A percentile compares a stretch with the other conserved stretches of the same genome.
Evolutionary conservation across 2,888 invertebrate species (phyloP).

Genomic region (Mimumesa dahlbomi): DNA sequence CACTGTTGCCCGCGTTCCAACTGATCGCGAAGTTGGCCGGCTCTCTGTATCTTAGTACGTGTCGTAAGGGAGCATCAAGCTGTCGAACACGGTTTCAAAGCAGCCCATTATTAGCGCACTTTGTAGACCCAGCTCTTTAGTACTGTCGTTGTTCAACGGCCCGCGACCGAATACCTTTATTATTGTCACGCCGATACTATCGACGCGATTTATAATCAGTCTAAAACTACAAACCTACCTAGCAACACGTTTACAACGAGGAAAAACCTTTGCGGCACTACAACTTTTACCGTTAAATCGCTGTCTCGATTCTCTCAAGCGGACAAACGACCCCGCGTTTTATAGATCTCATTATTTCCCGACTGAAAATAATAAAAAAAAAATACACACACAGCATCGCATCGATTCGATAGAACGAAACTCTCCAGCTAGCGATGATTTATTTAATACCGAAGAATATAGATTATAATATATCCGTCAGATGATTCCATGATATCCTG

Average conservation of each 20-base stretch:
- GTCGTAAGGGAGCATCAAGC: constrained; percentile 1
- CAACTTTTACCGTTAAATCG: constrained; percentile 39
- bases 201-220: constrained; percentile 47
- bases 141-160: constrained; percentile 28
- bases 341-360: too few relatives aligned
- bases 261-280: constrained; percentile 10
- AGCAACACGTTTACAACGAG: constrained; percentile 1
- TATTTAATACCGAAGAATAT: too few relatives aligned
- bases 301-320: not conserved
- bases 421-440: too few relatives aligned
- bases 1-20: too few relatives aligned
- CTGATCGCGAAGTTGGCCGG: too few relatives aligned
- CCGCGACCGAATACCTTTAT: constrained; percentile 46
- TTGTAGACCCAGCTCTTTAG: constrained; percentile 17
- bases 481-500: too few relatives aligned
- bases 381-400: too few relatives aligned
- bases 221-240: constrained; percentile 32
- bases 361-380: too few relatives aligned
- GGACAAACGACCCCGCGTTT: too few relatives aligned
- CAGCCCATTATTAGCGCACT: constrained; percentile 36
- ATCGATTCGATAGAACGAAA: too few relatives aligned
- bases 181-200: constrained; percentile 46
- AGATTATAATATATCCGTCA: too few relatives aligned
- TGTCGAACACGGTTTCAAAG: constrained; percentile 16
- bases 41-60: too few relatives aligned